Evolutionary conservation across 2,888 invertebrate genomes (phyloP), one percentile per base, ranked within the genome.

Genomic region (Eudasyphora cyanicolor): DNA sequence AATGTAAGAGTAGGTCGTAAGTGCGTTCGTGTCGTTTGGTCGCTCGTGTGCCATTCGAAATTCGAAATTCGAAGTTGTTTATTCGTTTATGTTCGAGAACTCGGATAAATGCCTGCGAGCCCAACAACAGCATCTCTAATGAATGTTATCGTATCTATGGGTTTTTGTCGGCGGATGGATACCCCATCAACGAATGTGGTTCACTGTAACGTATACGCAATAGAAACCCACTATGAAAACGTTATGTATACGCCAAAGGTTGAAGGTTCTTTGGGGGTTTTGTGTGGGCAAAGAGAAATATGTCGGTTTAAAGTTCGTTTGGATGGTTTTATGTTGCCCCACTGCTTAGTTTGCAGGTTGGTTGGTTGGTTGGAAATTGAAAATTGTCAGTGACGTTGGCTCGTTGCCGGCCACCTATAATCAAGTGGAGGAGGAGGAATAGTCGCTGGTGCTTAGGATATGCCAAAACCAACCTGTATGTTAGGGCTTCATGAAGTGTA

Each of bases 31-130:
- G n/a, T 42, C 71, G 19, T 42, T 74, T n/a, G n/a, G 49, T 70
- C 49, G 10, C 49, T 73, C 79, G 80, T 77, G 75, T 75, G 74
- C 77, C 76, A 62, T 74, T 64, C 27, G 35, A 2, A 51, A 12
- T 57, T 57, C 57, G 57, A 57, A 45, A 57, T 57, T 57, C 57
- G 57, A 57, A 32, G 74, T 45, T n/a, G 19, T 29, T 5, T n/a
- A n/a, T 35, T 64, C 54, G 69, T 69, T 74, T 38, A 19, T 27
- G 21, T 27, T 82, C 76, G n/a, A n/a, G n/a, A n/a, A 79, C 71
- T 76, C 62, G 73, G 67, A 24, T 60, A 76, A 76, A 67, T 71
- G 45, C 24, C 42, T 78, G 45, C 42, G 35, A 38, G 38, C 12
- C 57, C 69, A 81, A 42, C n/a, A n/a, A n/a, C n/a, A 32, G 17